A percentile compares a stretch with the other conserved stretches of the same genome.
phyloP scores from a whole-genome alignment of 2,113 vertebrate species.

The Pelobates fuscus region DNA sequence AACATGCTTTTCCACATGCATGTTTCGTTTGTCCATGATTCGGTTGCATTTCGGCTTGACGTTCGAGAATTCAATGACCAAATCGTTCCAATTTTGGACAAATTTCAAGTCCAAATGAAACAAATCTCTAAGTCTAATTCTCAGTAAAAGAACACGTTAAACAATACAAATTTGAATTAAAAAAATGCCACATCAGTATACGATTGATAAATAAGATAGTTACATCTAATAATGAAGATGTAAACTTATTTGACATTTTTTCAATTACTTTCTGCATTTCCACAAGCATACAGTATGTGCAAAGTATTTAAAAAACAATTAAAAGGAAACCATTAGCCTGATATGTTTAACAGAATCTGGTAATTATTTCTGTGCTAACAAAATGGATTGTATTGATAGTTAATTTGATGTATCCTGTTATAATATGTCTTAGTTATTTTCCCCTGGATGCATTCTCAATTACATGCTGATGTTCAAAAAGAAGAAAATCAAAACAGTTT shows the following conservation, averaged over 20 bases:
- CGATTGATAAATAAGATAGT: too few relatives aligned
- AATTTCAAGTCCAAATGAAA: too few relatives aligned
- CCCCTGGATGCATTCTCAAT: constrained; percentile 21
- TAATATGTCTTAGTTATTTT: constrained; percentile 28
- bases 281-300: constrained; percentile 18
- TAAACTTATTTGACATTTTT: not conserved
- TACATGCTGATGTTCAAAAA: constrained; percentile 26
- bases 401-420: constrained; percentile 37
- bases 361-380: not conserved
- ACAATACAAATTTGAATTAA: too few relatives aligned
- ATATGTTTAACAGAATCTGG: constrained; percentile 21
- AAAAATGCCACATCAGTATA: too few relatives aligned
- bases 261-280: constrained; percentile 6
- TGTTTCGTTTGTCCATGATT: too few relatives aligned
- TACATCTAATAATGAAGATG: too few relatives aligned
- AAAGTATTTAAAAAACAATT: constrained; percentile 45
- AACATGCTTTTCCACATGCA: too few relatives aligned
- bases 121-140: too few relatives aligned
- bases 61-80: too few relatives aligned
- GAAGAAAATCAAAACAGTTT: constrained; percentile 20
- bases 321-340: constrained; percentile 25
- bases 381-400: constrained; percentile 24
- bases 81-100: too few relatives aligned
- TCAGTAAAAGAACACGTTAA: too few relatives aligned
- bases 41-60: too few relatives aligned